Evolutionary conservation across 2,888 invertebrate species (phyloP), one percentile per base, ranked within the genome.

Genomic region (Leptinotarsa haldemani): DNA sequence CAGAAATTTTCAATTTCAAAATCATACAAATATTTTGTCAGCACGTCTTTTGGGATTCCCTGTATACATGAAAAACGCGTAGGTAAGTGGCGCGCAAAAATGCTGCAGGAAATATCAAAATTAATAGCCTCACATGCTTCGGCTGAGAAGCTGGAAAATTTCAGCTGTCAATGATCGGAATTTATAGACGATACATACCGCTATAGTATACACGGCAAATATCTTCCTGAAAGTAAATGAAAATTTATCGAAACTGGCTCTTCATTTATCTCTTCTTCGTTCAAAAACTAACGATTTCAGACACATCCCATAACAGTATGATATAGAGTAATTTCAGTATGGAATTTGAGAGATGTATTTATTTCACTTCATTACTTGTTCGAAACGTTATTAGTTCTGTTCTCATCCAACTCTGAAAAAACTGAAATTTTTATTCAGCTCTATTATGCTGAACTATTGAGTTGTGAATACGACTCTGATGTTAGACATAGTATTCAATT

Each of bases 121-220:
- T 74, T 74, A 74, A 74, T 74, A 74, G 74, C 74, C 52, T 70
- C 68, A 71, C 74, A 65, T 52, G 74, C 69, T 22, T 65, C 48
- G 74, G 58, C 56, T 71, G 64, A 68, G 53, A 70, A 67, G 67
- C 64, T 67, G 70, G 74, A 71, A 69, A 71, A 74, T 69, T 74
- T 65, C 48, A 74, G 69, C 69, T 71, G 74, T 74, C 74, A 65
- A 63, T 71, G 65, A 48, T 46, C 25, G 22, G 69, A 66, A 74
- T 74, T 74, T 74, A 74, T 74, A 52, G 74, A 56, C 70, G 65
- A 71, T 71, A 61, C 52, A 65, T 66, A 53, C 63, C 61, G 65
- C 65, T 71, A 71, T 69, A 65, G 71, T 40, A 18, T 56, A 40
- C 9, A 40, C 56, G 68, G 69, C 65, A 71, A 71, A 71, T 70